A percentile compares a stretch with the other conserved stretches of the same genome.
Conservation (phyloP, 2,113 vertebrate genomes). For the Lanius ludovicianus region DNA sequence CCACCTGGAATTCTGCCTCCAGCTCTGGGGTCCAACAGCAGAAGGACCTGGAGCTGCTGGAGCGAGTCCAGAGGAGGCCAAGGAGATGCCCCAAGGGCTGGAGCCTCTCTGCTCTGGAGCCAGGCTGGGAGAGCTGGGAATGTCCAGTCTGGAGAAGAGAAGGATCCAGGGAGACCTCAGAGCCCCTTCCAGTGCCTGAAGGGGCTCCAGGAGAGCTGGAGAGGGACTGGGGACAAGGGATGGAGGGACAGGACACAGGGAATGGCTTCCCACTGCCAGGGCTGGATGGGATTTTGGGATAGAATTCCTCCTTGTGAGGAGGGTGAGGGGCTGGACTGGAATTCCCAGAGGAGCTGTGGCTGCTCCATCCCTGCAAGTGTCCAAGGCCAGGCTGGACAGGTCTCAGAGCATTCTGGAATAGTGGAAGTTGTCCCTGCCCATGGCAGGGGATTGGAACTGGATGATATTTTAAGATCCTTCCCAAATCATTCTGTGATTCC, state of each 20-base stretch:
- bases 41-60: not conserved
- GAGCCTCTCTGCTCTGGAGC: not conserved
- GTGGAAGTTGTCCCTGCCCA: not conserved
- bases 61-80: fast-evolving
- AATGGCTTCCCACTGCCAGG: not conserved
- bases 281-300: too few relatives aligned
- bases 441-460: not conserved
- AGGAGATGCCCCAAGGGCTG: fast-evolving
- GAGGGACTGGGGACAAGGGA: not conserved
- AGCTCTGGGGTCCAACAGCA: not conserved
- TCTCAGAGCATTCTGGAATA: not conserved
- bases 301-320: fast-evolving
- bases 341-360: not conserved
- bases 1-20: not conserved
- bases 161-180: fast-evolving
- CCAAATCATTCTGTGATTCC: not conserved
- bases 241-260: not conserved
- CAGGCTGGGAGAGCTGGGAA: not conserved
- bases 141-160: fast-evolving
- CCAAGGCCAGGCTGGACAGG: fast-evolving
- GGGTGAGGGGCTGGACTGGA: fast-evolving
- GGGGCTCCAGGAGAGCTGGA: not conserved
- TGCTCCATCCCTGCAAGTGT: not conserved
- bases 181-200: not conserved
- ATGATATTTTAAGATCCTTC: not conserved